These are phyloP conservation scores for Hermaeophaga mercurialis DNA, from an alignment of 2,888 invertebrate species.

Conservation along the genomic window DNA sequence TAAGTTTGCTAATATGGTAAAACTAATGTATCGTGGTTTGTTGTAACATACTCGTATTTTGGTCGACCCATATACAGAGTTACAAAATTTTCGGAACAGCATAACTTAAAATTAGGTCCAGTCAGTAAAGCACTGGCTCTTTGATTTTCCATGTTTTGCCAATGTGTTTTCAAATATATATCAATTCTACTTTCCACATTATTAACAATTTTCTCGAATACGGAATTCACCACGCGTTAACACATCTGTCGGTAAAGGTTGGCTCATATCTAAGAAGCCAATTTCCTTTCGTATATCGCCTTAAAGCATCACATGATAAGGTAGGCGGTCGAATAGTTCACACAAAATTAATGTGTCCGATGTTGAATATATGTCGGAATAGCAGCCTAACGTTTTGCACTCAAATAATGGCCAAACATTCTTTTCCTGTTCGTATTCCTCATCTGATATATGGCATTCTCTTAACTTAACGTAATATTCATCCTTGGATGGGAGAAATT, in stretches of 20 bases:
- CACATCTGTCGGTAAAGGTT: slow-evolving; percentile 14
- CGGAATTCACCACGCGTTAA: slow-evolving; percentile 52
- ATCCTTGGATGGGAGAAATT: background rate
- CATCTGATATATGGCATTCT: slow-evolving; percentile 23
- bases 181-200: slow-evolving; percentile 52
- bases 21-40: slow-evolving; percentile 45
- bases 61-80: slow-evolving; percentile 42
- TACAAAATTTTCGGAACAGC: slow-evolving; percentile 46
- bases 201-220: slow-evolving; percentile 55
- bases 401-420: slow-evolving; percentile 4
- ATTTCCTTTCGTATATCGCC: slow-evolving; percentile 39
- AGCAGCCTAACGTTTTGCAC: slow-evolving; percentile 1
- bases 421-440: slow-evolving; percentile 8
- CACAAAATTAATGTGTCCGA: slow-evolving; percentile 1
- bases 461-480: slow-evolving; percentile 30
- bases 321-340: slow-evolving; percentile 37
- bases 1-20: background rate
- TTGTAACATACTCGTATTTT: slow-evolving; percentile 40
- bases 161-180: slow-evolving; percentile 47
- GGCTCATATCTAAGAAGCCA: slow-evolving; percentile 41
- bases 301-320: slow-evolving; percentile 42
- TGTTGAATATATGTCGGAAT: slow-evolving; percentile 5
- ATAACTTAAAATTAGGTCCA: slow-evolving; percentile 47
- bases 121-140: slow-evolving; percentile 40
- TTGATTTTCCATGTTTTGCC: slow-evolving; percentile 41